Conservation (phyloP, 2,797 vertebrate species). For the Poeciliopsis turneri region DNA sequence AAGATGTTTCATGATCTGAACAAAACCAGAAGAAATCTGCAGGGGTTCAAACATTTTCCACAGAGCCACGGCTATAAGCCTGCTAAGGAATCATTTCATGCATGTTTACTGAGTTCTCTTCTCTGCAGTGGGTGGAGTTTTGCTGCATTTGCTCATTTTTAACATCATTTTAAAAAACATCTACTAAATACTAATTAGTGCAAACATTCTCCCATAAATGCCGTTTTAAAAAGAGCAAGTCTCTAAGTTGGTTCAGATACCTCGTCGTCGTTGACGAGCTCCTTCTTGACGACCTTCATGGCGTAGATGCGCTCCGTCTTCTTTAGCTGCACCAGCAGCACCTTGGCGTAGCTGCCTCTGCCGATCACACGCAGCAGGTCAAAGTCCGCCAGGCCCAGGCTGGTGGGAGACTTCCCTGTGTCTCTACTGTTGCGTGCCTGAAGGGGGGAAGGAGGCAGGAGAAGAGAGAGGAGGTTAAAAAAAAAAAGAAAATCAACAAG, state of each 20-base stretch:
- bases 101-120: not conserved
- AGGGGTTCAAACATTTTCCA: not conserved
- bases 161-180: not conserved
- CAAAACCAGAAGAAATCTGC: not conserved
- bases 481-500: not conserved
- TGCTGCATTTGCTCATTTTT: not conserved
- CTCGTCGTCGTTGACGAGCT: conserved; percentile 98
- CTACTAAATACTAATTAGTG: not conserved
- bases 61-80: not conserved
- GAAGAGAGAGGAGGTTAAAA: not conserved
- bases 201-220: not conserved
- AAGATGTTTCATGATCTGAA: not conserved
- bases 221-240: not conserved
- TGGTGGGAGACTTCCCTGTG: conserved; percentile 92
- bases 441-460: not conserved
- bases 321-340: conserved; percentile 93
- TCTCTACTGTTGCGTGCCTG: conserved; percentile 92
- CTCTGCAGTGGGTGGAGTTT: not conserved
- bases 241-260: conserved; percentile 62
- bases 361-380: conserved; percentile 96
- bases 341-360: conserved; percentile 97
- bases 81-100: not conserved
- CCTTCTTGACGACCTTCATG: conserved; percentile 99
- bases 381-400: conserved; percentile 94
- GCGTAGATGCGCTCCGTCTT: conserved; percentile 98